Evolutionary conservation across 2,797 vertebrate species (phyloP), one percentile per base, ranked within the genome.

Genomic region (Serranus cabrilla): DNA sequence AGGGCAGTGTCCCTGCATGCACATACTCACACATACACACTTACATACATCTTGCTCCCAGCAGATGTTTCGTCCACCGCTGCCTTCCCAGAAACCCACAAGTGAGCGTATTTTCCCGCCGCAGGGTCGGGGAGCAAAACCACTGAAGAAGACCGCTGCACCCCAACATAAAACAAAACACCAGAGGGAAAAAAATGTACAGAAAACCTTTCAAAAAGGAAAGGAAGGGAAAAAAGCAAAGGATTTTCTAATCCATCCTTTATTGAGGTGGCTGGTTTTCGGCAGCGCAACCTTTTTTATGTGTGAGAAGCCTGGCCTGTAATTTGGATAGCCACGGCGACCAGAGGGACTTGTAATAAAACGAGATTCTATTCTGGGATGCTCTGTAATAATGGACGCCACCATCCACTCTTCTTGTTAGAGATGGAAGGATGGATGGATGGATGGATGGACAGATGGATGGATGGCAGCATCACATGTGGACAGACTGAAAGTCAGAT

Each of bases 241-340:
- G 93, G 92, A 95, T 96, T 95, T 96, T 95, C 94, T 96, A 96
- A 96, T 96, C 92, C 93, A 90, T 94, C 95, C 95, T 96, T 96
- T 96, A 96, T 96, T 96, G 95, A 95, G 95, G 95, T 95, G 94
- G 93, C 93, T 95, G 95, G 94, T 95, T 92, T 95, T 95, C 91
- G 84, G 94, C 93, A 92, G 92, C 88, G 84, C 92, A 93, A 95
- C 91, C 92, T 94, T 96, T 95, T 96, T 96, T 95, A 95, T 96
- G 94, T 95, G 95, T 95, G 93, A 95, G 93, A 96, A 94, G 91
- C 87, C 90, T 93, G 92, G 95, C 92, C 95, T 96, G 94, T 96
- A 95, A 96, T 96, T 96, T 95, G 87, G 91, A 87, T 91, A 92
- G 89, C 92, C 92, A 94, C 95, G 94, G 84, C 93, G 91, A 95